Evolutionary conservation across 2,797 vertebrate genomes (phyloP), one percentile per base, ranked within the genome.

Genomic region (Sylvia borin): DNA sequence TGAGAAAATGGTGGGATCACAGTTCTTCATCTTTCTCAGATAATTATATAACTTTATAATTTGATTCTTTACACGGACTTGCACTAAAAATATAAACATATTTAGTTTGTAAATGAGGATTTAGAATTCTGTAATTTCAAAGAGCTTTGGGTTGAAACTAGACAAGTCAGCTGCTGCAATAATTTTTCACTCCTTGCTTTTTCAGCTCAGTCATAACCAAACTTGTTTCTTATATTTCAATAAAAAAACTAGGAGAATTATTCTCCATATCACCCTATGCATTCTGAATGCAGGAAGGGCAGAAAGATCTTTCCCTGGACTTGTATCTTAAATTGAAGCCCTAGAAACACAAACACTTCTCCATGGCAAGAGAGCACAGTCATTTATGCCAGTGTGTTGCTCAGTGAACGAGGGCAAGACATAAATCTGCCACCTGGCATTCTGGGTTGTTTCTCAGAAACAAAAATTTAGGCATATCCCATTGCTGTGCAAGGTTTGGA

Each of bases 301-400:
- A 88, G 25, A 70, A 89, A 76, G 22, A 31, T 60, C 48, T 67
- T 45, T 31, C 31, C 45, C 32, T 48, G 8, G 26, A 42, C 7
- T n/a, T 42, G 5, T 29, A 70, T 27, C 25, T 82, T 26, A 76
- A 55, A 62, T 1, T 24, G 16, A 90, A 91, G 27, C 47, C 32
- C 31, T 36, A 60, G 27, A 13, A 70, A 70, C 36, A 58, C 13
- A 54, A 13, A 11, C 42, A 14, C 8, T 29, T 38, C 29, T 61
- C 34, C 51, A 40, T 0, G 3, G 51, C 43, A 73, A 47, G 34
- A 72, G 4, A 66, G 32, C 50, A 57, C 0, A 0, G 43, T n/a
- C 42, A 26, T 19, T n/a, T 4, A 6, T 11, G 34, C 31, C n/a
- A 34, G 9, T 7, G 1, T 9, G 1, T 13, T n/a, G 13, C 20